Percentiles rank a stretch among this genome's conserved stretches.
These are phyloP conservation scores for Prietella phreatophila DNA, from an alignment of 2,113 vertebrate genomes.

Conservation along the genomic window DNA sequence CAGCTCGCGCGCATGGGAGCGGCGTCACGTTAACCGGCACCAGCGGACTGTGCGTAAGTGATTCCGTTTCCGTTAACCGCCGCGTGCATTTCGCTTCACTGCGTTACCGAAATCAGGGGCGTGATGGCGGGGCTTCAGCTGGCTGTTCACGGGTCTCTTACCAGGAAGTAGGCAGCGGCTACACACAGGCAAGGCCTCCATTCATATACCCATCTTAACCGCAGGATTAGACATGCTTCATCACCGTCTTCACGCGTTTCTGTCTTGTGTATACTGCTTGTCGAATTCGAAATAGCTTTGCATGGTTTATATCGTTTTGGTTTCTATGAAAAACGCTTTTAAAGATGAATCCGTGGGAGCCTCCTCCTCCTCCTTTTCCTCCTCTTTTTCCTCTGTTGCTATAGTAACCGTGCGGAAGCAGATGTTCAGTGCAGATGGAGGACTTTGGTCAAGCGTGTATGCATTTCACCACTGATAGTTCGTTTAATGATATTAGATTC, in stretches of 20 bases:
- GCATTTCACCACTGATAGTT: neutral
- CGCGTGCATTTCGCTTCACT: neutral
- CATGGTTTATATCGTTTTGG: neutral
- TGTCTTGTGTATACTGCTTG: neutral
- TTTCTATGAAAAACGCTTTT: neutral
- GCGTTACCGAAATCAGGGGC: conserved; percentile 34
- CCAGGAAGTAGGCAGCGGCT: conserved; percentile 66
- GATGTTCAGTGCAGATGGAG: conserved; percentile 47
- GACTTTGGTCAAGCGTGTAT: conserved; percentile 4
- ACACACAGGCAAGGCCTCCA: conserved; percentile 48
- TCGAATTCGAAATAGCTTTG: neutral
- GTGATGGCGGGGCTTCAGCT: conserved; percentile 48
- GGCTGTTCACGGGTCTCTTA: conserved; percentile 43
- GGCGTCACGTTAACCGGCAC: conserved; percentile 47
- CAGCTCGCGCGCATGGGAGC: conserved; percentile 57
- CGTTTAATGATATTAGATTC: neutral
- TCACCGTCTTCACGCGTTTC: neutral
- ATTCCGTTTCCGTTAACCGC: conserved; percentile 15
- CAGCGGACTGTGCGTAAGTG: conserved; percentile 63
- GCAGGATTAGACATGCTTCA: neutral
- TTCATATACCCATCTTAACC: neutral
- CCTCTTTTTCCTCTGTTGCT: conserved; percentile 65
- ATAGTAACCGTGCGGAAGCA: conserved; percentile 68
- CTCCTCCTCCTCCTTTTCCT: conserved; percentile 52
- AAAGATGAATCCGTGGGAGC: conserved; percentile 4